These are phyloP conservation scores for Lates calcarifer DNA, from an alignment of 2,113 vertebrate genomes.

Conservation along the genomic window DNA sequence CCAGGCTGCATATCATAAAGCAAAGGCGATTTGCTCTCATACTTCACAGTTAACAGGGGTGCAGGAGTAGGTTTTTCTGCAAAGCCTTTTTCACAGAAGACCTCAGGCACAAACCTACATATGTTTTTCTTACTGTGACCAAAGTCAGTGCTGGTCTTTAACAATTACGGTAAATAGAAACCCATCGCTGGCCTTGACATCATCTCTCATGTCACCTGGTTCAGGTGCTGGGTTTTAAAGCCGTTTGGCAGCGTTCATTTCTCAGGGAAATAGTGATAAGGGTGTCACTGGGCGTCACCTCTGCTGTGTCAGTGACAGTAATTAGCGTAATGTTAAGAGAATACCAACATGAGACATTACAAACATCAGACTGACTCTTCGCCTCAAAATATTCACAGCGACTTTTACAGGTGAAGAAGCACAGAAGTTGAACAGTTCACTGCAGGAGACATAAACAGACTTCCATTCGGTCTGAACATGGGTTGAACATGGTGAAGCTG, in stretches of 20 bases:
- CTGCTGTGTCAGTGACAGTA: background rate
- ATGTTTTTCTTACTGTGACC: too few relatives aligned
- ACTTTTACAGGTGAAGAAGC: too few relatives aligned
- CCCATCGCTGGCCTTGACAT: too few relatives aligned
- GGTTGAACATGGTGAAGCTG: too few relatives aligned
- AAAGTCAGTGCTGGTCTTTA: background rate
- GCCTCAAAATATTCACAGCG: background rate
- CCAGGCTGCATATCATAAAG: conserved; percentile 21
- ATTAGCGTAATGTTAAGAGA: background rate
- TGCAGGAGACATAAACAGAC: too few relatives aligned
- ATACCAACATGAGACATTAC: background rate
- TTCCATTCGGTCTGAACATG: too few relatives aligned
- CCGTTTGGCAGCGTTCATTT: background rate
- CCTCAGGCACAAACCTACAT: too few relatives aligned
- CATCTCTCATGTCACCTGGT: background rate
- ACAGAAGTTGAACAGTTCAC: too few relatives aligned
- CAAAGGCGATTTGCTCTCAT: conserved; percentile 32
- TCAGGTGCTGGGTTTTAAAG: background rate
- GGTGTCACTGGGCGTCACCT: background rate
- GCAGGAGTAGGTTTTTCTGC: background rate
- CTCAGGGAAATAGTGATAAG: background rate
- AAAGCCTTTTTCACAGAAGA: background rate
- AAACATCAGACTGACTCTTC: background rate
- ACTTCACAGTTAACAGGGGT: background rate
- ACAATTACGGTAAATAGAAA: background rate